A percentile compares a stretch with the other conserved stretches of the same genome.
Evolutionary conservation across 2,797 vertebrate genomes (phyloP).

Genomic region (Catostomus latipinnis): DNA sequence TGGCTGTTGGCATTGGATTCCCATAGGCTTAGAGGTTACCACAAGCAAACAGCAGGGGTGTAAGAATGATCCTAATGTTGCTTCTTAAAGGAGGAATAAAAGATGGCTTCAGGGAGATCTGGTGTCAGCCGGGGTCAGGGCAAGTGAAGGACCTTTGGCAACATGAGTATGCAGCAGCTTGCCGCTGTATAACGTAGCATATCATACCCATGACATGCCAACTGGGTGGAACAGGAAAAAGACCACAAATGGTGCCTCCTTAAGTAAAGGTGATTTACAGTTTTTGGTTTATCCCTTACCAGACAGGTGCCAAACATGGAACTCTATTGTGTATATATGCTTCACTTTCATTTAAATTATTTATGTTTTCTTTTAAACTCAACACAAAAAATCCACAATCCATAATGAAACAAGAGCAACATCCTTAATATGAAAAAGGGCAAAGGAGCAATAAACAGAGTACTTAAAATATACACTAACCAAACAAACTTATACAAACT

Average conservation of each 20-base stretch:
- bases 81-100: slow-evolving; percentile 69
- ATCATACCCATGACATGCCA: slow-evolving; percentile 67
- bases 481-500: slow-evolving; percentile 29
- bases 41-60: slow-evolving; percentile 37
- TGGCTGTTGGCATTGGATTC: slow-evolving; percentile 37
- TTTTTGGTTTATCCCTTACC: slow-evolving; percentile 6
- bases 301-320: not conserved
- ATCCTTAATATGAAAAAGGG: too few relatives aligned
- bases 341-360: not conserved
- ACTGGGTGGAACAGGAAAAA: slow-evolving; percentile 59
- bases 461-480: not conserved
- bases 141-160: slow-evolving; percentile 71
- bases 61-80: slow-evolving; percentile 62
- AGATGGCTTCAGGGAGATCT: slow-evolving; percentile 67
- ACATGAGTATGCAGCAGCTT: slow-evolving; percentile 71
- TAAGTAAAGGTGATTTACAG: slow-evolving; percentile 26
- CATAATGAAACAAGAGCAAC: not conserved
- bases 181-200: slow-evolving; percentile 61
- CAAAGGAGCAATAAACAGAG: too few relatives aligned
- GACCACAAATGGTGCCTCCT: slow-evolving; percentile 65
- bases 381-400: not conserved
- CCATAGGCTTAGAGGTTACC: slow-evolving; percentile 47
- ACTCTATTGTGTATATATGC: too few relatives aligned
- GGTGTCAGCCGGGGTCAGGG: slow-evolving; percentile 73
- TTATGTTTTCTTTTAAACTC: not conserved